Evolutionary conservation across 2,888 invertebrate genomes (phyloP).

Genomic region (Drosophila tanythrix): DNA sequence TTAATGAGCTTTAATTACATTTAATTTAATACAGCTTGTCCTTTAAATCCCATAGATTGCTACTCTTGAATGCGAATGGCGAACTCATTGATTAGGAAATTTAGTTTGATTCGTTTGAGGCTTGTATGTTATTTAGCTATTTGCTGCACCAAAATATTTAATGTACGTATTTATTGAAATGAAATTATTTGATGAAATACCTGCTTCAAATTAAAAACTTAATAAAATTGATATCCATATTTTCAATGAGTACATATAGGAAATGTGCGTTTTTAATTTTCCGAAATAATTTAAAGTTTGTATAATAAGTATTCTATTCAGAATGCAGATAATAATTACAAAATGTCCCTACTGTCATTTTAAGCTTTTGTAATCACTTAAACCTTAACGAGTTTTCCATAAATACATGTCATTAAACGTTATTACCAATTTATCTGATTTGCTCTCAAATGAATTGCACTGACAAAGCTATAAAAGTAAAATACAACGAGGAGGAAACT

Average conservation of each 20-base stretch:
- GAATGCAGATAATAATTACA: not conserved
- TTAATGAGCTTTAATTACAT: slow-evolving; percentile 7
- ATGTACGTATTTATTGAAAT: not conserved
- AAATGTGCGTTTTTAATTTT: not conserved
- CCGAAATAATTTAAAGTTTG: not conserved
- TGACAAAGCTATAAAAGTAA: slow-evolving; percentile 4
- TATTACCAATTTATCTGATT: slow-evolving; percentile 6
- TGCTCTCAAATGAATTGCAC: not conserved
- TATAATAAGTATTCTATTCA: not conserved
- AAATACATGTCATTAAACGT: not conserved
- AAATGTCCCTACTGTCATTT: not conserved
- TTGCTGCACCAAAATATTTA: not conserved
- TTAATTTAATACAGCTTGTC: slow-evolving; percentile 8
- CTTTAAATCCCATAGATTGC: not conserved
- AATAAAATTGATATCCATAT: not conserved
- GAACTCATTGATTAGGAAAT: not conserved
- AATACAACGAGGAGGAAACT: not conserved
- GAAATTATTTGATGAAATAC: not conserved
- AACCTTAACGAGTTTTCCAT: not conserved
- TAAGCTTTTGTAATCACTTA: not conserved
- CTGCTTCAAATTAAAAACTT: not conserved
- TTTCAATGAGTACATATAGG: not conserved
- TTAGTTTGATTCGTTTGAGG: not conserved
- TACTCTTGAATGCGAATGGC: no score
- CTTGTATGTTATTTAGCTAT: not conserved